A percentile compares a stretch with the other conserved stretches of the same genome.
phyloP scores from a whole-genome alignment of 2,113 vertebrate genomes.

The Puntigrus tetrazona region DNA sequence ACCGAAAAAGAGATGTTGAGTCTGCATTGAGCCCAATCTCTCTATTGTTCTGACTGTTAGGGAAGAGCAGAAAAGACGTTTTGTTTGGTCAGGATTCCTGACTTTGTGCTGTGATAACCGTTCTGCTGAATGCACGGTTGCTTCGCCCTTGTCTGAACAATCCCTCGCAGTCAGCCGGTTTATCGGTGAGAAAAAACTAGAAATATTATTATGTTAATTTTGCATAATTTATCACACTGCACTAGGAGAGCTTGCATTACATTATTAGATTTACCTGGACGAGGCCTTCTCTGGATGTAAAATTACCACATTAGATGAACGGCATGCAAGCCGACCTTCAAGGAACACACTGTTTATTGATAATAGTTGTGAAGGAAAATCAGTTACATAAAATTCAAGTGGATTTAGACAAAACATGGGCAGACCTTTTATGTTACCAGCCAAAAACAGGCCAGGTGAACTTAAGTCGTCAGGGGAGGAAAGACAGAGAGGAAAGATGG shows the following conservation, averaged over 20 bases:
- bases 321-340: constrained; percentile 39
- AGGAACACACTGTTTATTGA: constrained; percentile 16
- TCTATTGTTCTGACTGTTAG: constrained; percentile 76
- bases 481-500: not conserved
- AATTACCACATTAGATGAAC: constrained; percentile 38
- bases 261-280: constrained; percentile 62
- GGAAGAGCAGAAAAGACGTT: constrained; percentile 70
- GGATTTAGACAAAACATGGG: not conserved
- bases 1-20: constrained; percentile 64
- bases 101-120: constrained; percentile 77
- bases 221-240: constrained; percentile 75
- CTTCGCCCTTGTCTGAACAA: constrained; percentile 67
- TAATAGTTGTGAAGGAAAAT: not conserved
- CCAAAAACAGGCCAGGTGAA: constrained; percentile 15
- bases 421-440: not conserved
- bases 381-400: not conserved
- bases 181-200: constrained; percentile 65
- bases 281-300: constrained; percentile 34
- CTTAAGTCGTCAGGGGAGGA: not conserved
- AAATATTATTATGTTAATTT: constrained; percentile 79
- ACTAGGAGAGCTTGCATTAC: constrained; percentile 60
- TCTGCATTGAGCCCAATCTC: constrained; percentile 60
- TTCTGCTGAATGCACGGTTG: constrained; percentile 66
- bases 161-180: constrained; percentile 65
- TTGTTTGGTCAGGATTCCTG: constrained; percentile 78